phyloP scores from a whole-genome alignment of 2,888 invertebrate species.

The Cheilosia grossa region DNA sequence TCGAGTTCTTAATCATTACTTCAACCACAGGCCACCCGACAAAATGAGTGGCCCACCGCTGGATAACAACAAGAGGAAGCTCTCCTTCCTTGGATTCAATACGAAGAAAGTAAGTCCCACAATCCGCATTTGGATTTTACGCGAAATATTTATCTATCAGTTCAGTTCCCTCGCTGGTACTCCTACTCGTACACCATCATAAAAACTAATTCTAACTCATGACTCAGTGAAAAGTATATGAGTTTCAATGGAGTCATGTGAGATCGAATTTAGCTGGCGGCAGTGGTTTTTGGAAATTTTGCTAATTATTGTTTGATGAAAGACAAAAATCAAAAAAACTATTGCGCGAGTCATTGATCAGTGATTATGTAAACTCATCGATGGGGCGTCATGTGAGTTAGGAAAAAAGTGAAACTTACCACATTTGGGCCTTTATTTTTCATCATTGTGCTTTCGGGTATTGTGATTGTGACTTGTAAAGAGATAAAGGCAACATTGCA shows the following conservation, averaged over 20 bases:
- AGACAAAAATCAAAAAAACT: not conserved
- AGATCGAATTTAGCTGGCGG: slow-evolving; percentile 3
- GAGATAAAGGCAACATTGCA: not conserved
- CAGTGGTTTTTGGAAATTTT: slow-evolving; percentile 19
- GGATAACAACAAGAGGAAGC: slow-evolving; percentile 87
- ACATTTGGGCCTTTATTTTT: not conserved
- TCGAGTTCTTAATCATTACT: slow-evolving; percentile 8
- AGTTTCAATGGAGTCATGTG: not conserved
- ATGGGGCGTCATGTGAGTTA: not conserved
- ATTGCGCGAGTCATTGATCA: not conserved
- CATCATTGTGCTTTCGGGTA: slow-evolving; percentile 1
- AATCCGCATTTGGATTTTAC: not conserved
- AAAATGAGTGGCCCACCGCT: slow-evolving; percentile 81
- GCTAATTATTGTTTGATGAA: slow-evolving; percentile 1
- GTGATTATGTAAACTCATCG: slow-evolving; percentile 6
- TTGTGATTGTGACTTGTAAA: not conserved
- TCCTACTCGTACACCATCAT: not conserved
- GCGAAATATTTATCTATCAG: not conserved
- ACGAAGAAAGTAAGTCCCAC: slow-evolving; percentile 83
- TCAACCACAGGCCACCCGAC: slow-evolving; percentile 62
- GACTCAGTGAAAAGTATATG: not conserved
- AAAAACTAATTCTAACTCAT: slow-evolving; percentile 14
- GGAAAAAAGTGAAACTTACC: slow-evolving; percentile 13
- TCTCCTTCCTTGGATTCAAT: slow-evolving; percentile 89
- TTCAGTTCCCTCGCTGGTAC: not conserved